Conservation (phyloP, 2,888 invertebrate species). For the Salticus scenicus region DNA sequence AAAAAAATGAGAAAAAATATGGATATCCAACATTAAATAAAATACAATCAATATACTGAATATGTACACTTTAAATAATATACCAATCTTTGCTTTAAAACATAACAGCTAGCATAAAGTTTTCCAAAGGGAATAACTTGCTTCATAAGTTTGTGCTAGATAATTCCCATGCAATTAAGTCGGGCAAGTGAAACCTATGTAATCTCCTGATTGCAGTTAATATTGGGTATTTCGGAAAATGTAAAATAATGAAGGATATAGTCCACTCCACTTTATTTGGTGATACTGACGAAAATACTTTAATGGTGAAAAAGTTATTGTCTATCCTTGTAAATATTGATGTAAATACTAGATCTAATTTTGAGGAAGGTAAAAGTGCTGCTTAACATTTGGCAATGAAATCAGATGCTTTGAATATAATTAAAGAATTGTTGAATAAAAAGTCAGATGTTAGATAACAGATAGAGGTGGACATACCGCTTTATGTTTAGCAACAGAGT, state of each 20-base stretch:
- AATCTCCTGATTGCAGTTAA: no score
- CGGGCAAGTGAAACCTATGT: no score
- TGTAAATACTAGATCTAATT: background rate
- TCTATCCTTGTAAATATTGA: conserved; percentile 23
- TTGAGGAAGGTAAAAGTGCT: background rate
- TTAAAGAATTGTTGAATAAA: conserved; percentile 8
- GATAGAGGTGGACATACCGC: background rate
- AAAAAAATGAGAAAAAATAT: no score
- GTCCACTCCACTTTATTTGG: conserved; percentile 18
- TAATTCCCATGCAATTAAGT: no score
- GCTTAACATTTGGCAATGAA: conserved; percentile 16
- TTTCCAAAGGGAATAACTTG: no score
- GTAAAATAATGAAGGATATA: conserved; percentile 8
- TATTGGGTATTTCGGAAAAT: background rate
- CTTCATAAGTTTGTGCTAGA: no score
- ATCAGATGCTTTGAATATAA: background rate
- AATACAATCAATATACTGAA: no score
- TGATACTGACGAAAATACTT: background rate
- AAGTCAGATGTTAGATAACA: conserved; percentile 7
- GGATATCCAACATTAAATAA: no score
- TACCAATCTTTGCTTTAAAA: no score
- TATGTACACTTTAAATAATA: no score
- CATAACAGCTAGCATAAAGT: no score
- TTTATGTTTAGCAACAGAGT: no score
- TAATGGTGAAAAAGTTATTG: conserved; percentile 19